Base-by-base conservation (phyloP, 2,888 invertebrate genomes). In the Caenorhabditis japonica region DNA sequence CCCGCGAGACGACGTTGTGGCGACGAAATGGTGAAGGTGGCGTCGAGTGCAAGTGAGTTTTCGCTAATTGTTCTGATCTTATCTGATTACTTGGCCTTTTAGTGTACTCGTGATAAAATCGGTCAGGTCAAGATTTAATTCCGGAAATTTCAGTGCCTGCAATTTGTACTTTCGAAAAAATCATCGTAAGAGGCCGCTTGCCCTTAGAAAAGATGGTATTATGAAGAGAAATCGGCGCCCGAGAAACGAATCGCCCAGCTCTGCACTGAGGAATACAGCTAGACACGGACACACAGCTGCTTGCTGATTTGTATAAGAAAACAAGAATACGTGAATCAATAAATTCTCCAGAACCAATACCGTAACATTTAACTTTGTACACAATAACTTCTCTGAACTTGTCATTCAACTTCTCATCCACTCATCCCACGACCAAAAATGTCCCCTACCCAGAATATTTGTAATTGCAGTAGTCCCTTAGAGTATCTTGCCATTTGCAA, bases 1-100 rank as follows among this genome's bases (percentile, higher is more conserved):
- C 82, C 10, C 73, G 81, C 10, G 80, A 81, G 47, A 82, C 82
- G 13, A 81, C 81, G 23, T 34, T 82, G 36, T 80, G 80, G 80
- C 72, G 80, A 66, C 62, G 80, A 58, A 77, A 77, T 41, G 76
- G 76, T 4, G 73, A 71, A 36, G 80, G 80, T 8, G 78, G 76
- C 21, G 78, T 79, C 19, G 80, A 80, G 72, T 80, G 80, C 80
- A 80, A 80, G 80, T 80, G 43, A 62, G 80, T 73, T 47, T 3
- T 25, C 3, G 27, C 13, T 4, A 17, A 23, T n/a, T 17, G n/a
- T 7, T 5, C 10, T 13, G 10, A 2, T 21, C 7, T 17, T 13
- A 43, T 10, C n/a, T 15, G 47, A 44, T 21, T 7, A 44, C 13
- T 21, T 4, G n/a, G 19, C 4, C 4, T 12, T 4, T 12, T 44